Evolutionary conservation across 2,797 vertebrate genomes (phyloP), one percentile per base, ranked within the genome.

Genomic region (Corythornis leucogaster): DNA sequence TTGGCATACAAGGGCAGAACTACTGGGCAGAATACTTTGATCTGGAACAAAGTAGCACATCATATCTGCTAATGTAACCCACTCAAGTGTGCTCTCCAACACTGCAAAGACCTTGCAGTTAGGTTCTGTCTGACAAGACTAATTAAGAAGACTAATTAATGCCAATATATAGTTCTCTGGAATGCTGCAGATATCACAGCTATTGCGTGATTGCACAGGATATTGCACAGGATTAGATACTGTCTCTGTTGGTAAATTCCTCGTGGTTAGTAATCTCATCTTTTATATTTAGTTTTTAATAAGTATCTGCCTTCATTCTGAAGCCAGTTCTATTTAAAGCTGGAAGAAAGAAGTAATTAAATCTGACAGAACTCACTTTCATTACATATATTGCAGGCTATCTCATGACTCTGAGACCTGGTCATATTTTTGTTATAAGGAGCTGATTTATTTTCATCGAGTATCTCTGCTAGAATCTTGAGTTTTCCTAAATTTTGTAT

Each of bases 161-260:
- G 73, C 53, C 58, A 69, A 63, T 62, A 53, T 73, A 55, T 82
- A 90, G 92, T 90, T 87, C 58, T 93, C 81, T 92, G 90, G 95
- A 92, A 93, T 87, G 92, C 62, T 85, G 25, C 69, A 90, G 89
- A 80, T 85, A 94, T 69, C 90, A 54, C 76, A 94, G 94, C 69
- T 90, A 92, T 69, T 90, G 80, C 83, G 71, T 2, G 46, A 93
- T 80, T 91, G 77, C 94, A 91, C 90, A 95, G 87, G 93, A 92
- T 96, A 91, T 96, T 96, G 91, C 93, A 89, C 30, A 85, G 76
- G 66, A 87, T 95, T 94, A 95, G 95, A 92, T 92, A 74, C 59
- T 89, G 93, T 88, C 95, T 94, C 94, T 85, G 71, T 70, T 69
- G 53, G 84, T 94, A 94, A 96, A 96, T 95, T 93, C 92, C 81